Evolutionary conservation across 2,113 vertebrate genomes (phyloP), one percentile per base, ranked within the genome.

Genomic region (Physeter macrocephalus): DNA sequence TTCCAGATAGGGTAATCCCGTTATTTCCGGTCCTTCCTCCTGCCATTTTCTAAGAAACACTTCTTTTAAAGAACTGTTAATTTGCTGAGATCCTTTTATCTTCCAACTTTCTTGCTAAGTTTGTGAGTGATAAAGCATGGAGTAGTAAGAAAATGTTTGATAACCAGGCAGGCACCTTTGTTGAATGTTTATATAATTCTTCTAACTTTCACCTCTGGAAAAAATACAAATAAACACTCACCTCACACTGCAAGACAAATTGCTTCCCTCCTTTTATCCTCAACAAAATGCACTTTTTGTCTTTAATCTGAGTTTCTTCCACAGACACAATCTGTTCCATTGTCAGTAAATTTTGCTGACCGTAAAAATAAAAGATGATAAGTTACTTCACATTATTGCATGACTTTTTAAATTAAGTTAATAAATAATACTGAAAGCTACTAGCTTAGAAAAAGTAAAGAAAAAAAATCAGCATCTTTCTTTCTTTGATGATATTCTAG

Each of bases 221-320:
- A 43, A 93, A 39, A 23, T 31, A 1, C 46, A 57, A 49, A 31
- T 6, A 31, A 0, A 1, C 39, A 49, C 98, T 95, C 98, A 99
- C 99, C 99, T 99, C 99, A 75, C 99, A 99, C 94, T 99, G 99
- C 90, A 99, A 98, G 84, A 99, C 99, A 92, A 99, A 99, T 95
- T 99, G 99, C 66, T 99, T 99, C 74, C 99, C 99, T 95, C 99
- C 99, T 98, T 99, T 99, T 98, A 99, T 99, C 97, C 99, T 98
- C 98, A 99, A 98, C 96, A 99, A 98, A 98, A 99, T 99, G 97
- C 99, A 99, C 66, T 99, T 99, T 98, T 99, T 99, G 98, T 99
- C 99, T 98, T 99, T 99, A 95, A 99, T 99, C 97, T 99, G 99
- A 4, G 99, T 99, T 96, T 99, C 99, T 93, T 99, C 99, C 98